Evolutionary conservation across 1,140 invertebrate genomes (phyloP).

Genomic region (Halictus rubicundus): DNA sequence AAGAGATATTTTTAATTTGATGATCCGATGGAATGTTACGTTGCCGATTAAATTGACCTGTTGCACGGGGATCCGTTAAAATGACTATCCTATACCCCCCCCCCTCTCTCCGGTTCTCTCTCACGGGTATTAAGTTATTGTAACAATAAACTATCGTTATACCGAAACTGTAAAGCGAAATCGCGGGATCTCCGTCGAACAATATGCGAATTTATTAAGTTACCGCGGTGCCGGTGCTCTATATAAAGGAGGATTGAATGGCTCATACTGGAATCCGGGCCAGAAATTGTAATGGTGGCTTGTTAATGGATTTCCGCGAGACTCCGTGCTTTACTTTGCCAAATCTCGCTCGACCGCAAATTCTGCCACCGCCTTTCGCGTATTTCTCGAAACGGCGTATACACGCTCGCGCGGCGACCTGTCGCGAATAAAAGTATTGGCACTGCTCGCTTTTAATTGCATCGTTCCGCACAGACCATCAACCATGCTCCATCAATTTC

Average conservation of each 20-base stretch:
- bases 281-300: conserved; percentile 19
- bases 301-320: conserved; percentile 23
- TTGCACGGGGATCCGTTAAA: conserved; percentile 3
- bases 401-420: neutral
- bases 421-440: too few species aligned
- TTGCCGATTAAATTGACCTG: conserved; percentile 15
- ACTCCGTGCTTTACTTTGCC: neutral
- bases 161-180: neutral
- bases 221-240: neutral
- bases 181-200: neutral
- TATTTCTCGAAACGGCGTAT: neutral
- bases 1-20: neutral
- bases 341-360: conserved; percentile 20
- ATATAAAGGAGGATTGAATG: conserved; percentile 11
- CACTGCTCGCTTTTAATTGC: too few species aligned
- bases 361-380: neutral
- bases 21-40: neutral
- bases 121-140: neutral
- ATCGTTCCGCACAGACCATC: too few species aligned
- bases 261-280: neutral
- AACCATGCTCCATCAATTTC: too few species aligned
- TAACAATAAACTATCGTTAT: neutral
- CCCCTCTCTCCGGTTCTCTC: neutral
- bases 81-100: neutral
- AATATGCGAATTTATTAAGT: conserved; percentile 12